A percentile compares a stretch with the other conserved stretches of the same genome.
Evolutionary conservation across 1,140 invertebrate genomes (phyloP).

Genomic region (Ceratina japonica): DNA sequence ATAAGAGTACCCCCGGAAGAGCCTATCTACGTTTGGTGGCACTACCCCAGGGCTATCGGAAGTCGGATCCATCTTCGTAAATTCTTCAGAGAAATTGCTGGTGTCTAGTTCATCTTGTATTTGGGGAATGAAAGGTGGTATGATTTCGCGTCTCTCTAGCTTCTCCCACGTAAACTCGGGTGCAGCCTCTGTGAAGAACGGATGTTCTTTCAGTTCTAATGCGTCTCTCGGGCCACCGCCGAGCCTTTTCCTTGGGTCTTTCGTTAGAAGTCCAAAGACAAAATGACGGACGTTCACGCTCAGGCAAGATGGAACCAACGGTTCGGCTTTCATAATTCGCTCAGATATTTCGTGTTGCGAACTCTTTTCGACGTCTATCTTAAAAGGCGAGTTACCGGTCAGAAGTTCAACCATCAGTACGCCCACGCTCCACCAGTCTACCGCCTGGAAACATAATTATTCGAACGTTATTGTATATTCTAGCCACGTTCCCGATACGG

Average conservation of each 20-base stretch:
- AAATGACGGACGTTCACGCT: conserved; percentile 84
- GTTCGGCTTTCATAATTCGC: conserved; percentile 91
- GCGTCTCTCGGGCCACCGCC: conserved; percentile 91
- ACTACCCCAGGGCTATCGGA: conserved; percentile 94
- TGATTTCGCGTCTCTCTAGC: conserved; percentile 85
- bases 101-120: conserved; percentile 96
- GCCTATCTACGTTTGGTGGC: conserved; percentile 90
- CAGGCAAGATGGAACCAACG: conserved; percentile 89
- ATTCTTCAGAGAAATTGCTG: conserved; percentile 97
- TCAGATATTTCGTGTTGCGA: conserved; percentile 95
- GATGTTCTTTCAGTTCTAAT: conserved; percentile 91
- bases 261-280: conserved; percentile 89
- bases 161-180: conserved; percentile 84
- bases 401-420: conserved; percentile 97
- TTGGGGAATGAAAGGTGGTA: conserved; percentile 90
- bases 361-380: conserved; percentile 95
- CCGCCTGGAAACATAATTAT: conserved; percentile 83
- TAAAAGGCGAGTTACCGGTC: conserved; percentile 98
- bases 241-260: conserved; percentile 91
- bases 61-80: conserved; percentile 93
- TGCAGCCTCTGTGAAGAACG: conserved; percentile 86
- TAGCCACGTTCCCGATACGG: too few species aligned
- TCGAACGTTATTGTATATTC: too few species aligned
- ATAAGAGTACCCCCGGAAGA: conserved; percentile 97
- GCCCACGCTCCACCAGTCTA: conserved; percentile 99